Conservation (phyloP, 2,113 vertebrate species). For the Heterochromis multidens region DNA sequence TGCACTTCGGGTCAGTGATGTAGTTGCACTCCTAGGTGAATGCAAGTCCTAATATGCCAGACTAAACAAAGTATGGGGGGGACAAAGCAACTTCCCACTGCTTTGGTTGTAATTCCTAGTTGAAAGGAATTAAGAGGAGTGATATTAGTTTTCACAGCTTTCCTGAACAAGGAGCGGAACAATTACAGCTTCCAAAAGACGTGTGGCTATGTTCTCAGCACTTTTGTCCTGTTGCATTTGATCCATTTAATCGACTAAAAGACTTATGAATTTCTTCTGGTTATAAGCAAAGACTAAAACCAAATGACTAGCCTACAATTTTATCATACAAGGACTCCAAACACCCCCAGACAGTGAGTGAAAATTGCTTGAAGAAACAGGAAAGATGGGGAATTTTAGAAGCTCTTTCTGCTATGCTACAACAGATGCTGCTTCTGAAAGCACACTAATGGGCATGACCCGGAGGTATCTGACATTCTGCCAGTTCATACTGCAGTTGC, state of each 20-base stretch:
- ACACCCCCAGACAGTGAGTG: neutral
- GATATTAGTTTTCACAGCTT: neutral
- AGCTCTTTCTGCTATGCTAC: neutral
- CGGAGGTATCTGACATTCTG: neutral
- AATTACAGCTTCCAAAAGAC: accelerated
- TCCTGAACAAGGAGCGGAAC: neutral
- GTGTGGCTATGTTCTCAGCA: neutral
- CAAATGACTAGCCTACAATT: accelerated
- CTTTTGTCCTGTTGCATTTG: neutral
- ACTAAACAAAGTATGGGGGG: neutral
- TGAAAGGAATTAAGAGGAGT: neutral
- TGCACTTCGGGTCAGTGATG: neutral
- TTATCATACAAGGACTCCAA: neutral
- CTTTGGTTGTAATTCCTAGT: neutral
- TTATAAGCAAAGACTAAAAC: neutral
- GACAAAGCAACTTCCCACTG: no score
- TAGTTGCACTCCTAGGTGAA: neutral
- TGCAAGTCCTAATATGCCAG: neutral
- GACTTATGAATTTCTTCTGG: neutral
- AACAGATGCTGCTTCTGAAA: neutral
- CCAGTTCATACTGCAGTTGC: neutral
- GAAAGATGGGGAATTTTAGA: neutral
- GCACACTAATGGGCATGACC: neutral
- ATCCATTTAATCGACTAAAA: neutral
- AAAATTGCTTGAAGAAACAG: neutral